Evolutionary conservation across 1,140 invertebrate species (phyloP).

Genomic region (Gonatopus flavifemur): DNA sequence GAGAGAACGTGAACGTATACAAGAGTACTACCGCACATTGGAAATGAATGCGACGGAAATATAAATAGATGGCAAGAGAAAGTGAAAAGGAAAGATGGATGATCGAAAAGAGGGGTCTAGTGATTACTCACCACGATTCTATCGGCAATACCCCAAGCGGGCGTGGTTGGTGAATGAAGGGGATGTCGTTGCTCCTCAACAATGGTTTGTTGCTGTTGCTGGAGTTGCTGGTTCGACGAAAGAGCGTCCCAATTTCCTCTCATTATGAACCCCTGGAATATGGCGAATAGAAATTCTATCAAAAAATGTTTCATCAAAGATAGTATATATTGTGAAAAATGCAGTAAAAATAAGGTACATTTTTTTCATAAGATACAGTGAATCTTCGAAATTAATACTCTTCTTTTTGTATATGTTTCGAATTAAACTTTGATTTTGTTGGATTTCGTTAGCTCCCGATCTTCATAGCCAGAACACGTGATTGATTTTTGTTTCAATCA

Average conservation of each 20-base stretch:
- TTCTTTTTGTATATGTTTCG: too few species aligned
- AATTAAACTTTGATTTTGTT: too few species aligned
- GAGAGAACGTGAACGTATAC: background rate
- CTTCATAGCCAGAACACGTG: too few species aligned
- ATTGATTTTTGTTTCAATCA: too few species aligned
- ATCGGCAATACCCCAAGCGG: constrained; percentile 45
- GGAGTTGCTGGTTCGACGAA: constrained; percentile 15
- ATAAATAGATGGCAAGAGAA: constrained; percentile 5
- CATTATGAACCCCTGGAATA: constrained; percentile 31
- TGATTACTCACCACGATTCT: constrained; percentile 52
- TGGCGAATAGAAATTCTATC: too few species aligned
- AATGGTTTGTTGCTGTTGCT: constrained; percentile 24
- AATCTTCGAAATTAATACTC: too few species aligned
- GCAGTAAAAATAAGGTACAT: too few species aligned
- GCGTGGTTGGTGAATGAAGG: constrained; percentile 46
- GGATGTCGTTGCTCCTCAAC: constrained; percentile 17
- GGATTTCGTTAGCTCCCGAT: too few species aligned
- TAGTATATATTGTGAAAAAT: too few species aligned
- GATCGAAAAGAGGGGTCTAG: constrained; percentile 27
- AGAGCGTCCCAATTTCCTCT: constrained; percentile 35
- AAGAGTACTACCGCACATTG: background rate
- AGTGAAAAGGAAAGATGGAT: background rate
- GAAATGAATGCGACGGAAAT: constrained; percentile 3
- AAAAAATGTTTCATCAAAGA: too few species aligned
- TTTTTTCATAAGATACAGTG: too few species aligned